Evolutionary conservation across 2,113 vertebrate species (phyloP), one percentile per base, ranked within the genome.

Genomic region (Tragelaphus strepsiceros): DNA sequence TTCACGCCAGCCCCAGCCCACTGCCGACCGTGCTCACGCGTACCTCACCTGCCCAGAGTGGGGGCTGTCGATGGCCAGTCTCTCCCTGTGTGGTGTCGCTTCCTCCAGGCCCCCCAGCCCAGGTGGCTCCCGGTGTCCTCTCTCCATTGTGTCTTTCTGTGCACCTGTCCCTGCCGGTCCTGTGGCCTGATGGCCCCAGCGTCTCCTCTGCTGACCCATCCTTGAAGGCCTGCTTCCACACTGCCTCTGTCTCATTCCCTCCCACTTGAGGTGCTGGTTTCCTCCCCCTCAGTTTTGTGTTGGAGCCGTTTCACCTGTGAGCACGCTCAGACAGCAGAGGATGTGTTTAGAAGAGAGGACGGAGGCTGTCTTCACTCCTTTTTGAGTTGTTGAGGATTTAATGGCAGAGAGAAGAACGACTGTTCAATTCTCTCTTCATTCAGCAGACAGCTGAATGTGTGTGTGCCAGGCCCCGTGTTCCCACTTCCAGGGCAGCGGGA

Each of bases 1-100:
- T 90, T 30, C 6, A 0, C 11, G 46, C 84, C 39, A 14, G 0
- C 32, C 56, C 51, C 4, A 4, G 24, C 21, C 54, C 61, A 1
- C 7, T 1, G 43, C 54, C 5, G 0, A 15, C 86, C 1, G 71
- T 26, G 0, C 12, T 9, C 2, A 32, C 3, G 24, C 59, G 14
- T 4, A n/a, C 59, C 26, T 71, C 58, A 10, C 85, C 71, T 49
- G 28, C 30, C 91, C 0, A 0, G 32, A 1, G 1, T 15, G 0
- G 54, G 26, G 24, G 46, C n/a, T 39, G 35, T 21, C 21, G 0
- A 28, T 4, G 22, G 35, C 84, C 24, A 7, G 22, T 12, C 59
- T 51, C 53, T 12, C 1, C 84, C 35, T 49, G 39, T 15, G 58
- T 0, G 1, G 51, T 3, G 32, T 67, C 28, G 11, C 56, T 17